Base-by-base conservation (phyloP, 2,797 vertebrate species). In the Schizothorax lantsangensis region DNA sequence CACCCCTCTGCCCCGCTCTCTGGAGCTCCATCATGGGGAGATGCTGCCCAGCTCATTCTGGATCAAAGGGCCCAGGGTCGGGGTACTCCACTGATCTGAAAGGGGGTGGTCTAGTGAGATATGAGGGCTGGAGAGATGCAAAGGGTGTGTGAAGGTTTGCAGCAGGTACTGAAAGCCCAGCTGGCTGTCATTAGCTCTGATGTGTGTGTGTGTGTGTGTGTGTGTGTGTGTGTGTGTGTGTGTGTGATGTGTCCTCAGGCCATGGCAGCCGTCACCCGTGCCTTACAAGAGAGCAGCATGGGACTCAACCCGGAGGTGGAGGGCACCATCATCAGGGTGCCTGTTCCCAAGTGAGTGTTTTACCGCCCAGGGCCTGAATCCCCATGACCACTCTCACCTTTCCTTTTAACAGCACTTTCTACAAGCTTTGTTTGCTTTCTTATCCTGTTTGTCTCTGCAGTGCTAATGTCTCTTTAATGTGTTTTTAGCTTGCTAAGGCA, bases 301-400 rank as follows among this genome's bases (percentile, higher is more conserved):
- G 98, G 98, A 95, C 95, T 99, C 91, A 99, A 98, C 95, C 98
- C 98, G 72, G 98, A 99, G 94, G 95, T 96, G 88, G 98, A 99
- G 33, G 97, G 97, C 90, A 95, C 93, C 0, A 90, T 99, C 93
- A 98, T 99, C 94, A 97, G 95, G 92, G 97, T 99, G 90, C 96
- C 98, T 6, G 88, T 98, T 93, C 98, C 98, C 84, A 98, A 96
- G 98, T 99, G 95, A 99, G 98, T 97, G 30, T 0, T 21, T 81
- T 84, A 79, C 80, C 66, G 85, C 86, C 59, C 52, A 81, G 43
- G 77, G 89, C 79, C 11, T 49, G 40, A 78, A 43, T 79, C 71
- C 75, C 68, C 74, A 43, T 66, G 43, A 87, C 15, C 84, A 84
- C 89, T 87, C 84, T 79, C 87, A 88, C 78, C 69, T 87, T 88